Conservation (phyloP, 2,113 vertebrate genomes). For the Seriola aureovittata region DNA sequence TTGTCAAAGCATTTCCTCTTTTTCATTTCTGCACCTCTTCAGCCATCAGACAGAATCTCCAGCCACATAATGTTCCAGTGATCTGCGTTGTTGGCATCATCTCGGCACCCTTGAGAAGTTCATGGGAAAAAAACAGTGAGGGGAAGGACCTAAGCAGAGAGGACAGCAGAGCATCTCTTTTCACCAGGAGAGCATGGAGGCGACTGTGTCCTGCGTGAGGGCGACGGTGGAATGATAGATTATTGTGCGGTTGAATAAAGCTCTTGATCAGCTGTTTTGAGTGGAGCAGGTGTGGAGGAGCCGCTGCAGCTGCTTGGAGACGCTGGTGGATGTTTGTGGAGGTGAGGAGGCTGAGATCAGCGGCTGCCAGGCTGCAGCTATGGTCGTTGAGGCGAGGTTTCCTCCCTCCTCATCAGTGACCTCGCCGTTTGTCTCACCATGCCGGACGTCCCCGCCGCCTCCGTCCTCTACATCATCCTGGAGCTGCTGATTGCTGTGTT, state of each 20-base stretch:
- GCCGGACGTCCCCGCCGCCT: slow-evolving; percentile 72
- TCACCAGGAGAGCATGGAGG: slow-evolving; percentile 12
- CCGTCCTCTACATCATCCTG: slow-evolving; percentile 88
- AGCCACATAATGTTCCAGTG: slow-evolving; percentile 34
- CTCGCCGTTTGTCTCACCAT: slow-evolving; percentile 82
- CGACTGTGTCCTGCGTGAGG: neutral
- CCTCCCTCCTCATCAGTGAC: slow-evolving; percentile 76
- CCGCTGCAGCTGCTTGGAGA: neutral
- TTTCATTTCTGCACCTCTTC: slow-evolving; percentile 48
- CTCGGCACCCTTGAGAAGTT: slow-evolving; percentile 54
- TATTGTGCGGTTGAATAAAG: slow-evolving; percentile 4
- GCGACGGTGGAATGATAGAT: slow-evolving; percentile 11
- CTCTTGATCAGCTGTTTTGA: slow-evolving; percentile 19
- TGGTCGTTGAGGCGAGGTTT: slow-evolving; percentile 87
- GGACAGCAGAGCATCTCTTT: slow-evolving; percentile 30
- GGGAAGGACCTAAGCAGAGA: slow-evolving; percentile 54
- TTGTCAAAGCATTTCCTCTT: slow-evolving; percentile 50
- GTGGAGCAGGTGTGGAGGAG: slow-evolving; percentile 17
- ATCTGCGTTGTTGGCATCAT: slow-evolving; percentile 48
- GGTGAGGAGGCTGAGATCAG: slow-evolving; percentile 49
- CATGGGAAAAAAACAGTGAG: slow-evolving; percentile 56
- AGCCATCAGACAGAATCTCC: neutral
- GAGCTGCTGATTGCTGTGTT: slow-evolving; percentile 93
- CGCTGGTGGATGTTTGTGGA: slow-evolving; percentile 26
- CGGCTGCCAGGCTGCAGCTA: slow-evolving; percentile 86